Evolutionary conservation across 2,113 vertebrate genomes (phyloP).

Genomic region (Neomonachus schauinslandi): DNA sequence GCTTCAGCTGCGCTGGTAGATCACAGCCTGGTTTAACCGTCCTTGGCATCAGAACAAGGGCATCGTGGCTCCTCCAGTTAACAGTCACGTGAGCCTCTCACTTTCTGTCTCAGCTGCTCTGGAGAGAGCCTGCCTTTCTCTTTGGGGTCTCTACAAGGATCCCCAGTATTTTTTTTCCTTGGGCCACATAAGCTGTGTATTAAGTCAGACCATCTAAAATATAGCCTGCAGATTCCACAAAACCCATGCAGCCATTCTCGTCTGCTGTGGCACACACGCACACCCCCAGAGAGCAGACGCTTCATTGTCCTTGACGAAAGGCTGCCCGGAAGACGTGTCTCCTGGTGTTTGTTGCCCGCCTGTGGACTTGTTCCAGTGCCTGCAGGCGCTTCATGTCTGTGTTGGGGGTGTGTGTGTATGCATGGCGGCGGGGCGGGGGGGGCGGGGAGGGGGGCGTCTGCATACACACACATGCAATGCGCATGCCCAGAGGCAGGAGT

Average conservation of each 20-base stretch:
- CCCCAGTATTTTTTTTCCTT: background rate
- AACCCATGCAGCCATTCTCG: background rate
- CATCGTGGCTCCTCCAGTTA: background rate
- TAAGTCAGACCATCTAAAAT: background rate
- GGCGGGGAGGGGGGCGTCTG: background rate
- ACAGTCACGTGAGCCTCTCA: background rate
- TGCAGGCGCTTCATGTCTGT: accelerated
- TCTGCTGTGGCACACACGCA: background rate
- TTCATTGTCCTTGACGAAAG: background rate
- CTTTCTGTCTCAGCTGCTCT: background rate
- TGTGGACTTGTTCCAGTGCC: background rate
- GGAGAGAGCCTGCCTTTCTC: background rate
- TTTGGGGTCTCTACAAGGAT: background rate
- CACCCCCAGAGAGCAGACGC: background rate
- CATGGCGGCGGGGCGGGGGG: too few species aligned
- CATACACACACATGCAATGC: too few species aligned
- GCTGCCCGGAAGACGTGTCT: background rate
- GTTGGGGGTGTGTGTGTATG: too few species aligned
- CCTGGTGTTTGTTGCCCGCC: background rate
- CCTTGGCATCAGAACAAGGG: background rate
- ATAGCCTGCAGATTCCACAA: background rate
- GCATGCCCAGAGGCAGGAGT: background rate
- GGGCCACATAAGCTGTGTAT: background rate
- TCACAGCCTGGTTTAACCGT: background rate
- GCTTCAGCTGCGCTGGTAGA: background rate